Conservation (phyloP, 23 tunicate species). For the Corella eumyota region DNA sequence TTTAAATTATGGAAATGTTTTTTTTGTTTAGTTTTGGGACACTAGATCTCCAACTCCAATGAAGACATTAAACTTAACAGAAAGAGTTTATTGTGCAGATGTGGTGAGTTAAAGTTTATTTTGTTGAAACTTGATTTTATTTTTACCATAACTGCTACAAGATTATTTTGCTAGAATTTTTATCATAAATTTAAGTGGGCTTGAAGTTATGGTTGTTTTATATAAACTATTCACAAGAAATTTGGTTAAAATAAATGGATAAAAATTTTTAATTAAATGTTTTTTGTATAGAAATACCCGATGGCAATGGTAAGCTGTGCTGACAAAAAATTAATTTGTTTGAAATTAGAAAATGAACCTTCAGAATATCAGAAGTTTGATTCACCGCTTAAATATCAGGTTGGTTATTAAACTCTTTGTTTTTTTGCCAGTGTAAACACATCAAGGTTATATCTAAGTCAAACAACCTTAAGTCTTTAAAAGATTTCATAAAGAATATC, state of each 20-base stretch:
- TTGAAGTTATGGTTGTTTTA: too few species aligned
- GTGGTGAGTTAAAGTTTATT: constrained; percentile 55
- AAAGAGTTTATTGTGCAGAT: constrained; percentile 84
- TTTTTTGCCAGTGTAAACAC: too few species aligned
- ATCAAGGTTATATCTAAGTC: too few species aligned
- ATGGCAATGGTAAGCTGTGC: constrained; percentile 97
- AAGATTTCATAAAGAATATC: too few species aligned
- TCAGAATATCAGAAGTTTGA: constrained; percentile 70
- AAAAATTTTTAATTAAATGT: too few species aligned
- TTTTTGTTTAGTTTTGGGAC: constrained; percentile 87
- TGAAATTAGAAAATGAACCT: constrained; percentile 79
- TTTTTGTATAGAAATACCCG: constrained; percentile 39
- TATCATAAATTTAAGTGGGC: too few species aligned
- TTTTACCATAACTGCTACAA: neutral
- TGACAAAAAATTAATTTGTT: constrained; percentile 66
- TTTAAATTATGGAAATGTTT: too few species aligned
- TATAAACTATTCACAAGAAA: too few species aligned
- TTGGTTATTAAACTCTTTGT: too few species aligned
- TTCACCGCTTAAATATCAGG: constrained; percentile 85
- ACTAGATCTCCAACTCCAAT: constrained; percentile 67
- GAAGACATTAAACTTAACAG: constrained; percentile 57
- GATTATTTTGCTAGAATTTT: too few species aligned
- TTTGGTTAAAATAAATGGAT: too few species aligned
- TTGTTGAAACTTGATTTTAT: neutral
- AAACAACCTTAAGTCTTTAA: too few species aligned